phyloP scores from a whole-genome alignment of 2,797 vertebrate genomes.

The Schizopygopsis pylzovi region DNA sequence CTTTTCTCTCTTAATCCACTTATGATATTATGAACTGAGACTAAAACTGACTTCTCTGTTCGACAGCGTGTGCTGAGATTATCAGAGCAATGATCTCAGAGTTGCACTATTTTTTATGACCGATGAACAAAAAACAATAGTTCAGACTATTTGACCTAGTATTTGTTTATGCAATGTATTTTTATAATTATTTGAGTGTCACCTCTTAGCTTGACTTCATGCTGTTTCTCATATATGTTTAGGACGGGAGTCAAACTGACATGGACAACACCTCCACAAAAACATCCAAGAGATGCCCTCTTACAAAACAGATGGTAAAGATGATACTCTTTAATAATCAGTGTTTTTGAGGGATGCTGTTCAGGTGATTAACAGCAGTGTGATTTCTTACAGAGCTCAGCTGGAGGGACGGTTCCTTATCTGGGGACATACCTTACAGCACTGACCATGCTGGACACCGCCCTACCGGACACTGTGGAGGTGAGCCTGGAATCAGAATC shows the following conservation, averaged over 20 bases:
- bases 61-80: neutral
- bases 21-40: neutral
- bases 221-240: constrained; percentile 58
- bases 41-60: neutral
- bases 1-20: neutral
- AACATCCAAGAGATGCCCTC: constrained; percentile 71
- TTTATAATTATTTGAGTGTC: neutral
- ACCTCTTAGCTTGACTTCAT: neutral
- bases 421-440: constrained; percentile 89
- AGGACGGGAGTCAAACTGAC: constrained; percentile 71
- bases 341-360: constrained; percentile 10
- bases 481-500: constrained; percentile 66
- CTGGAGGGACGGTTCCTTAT: constrained; percentile 84
- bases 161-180: neutral
- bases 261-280: constrained; percentile 72
- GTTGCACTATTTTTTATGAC: neutral
- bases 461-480: constrained; percentile 85
- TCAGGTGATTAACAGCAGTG: neutral
- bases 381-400: constrained; percentile 72
- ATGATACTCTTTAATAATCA: neutral
- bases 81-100: neutral
- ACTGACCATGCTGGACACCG: constrained; percentile 91
- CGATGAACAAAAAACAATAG: neutral
- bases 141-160: neutral
- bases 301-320: constrained; percentile 75